phyloP scores from a whole-genome alignment of 2,797 vertebrate species.

The Melanogrammus aeglefinus region DNA sequence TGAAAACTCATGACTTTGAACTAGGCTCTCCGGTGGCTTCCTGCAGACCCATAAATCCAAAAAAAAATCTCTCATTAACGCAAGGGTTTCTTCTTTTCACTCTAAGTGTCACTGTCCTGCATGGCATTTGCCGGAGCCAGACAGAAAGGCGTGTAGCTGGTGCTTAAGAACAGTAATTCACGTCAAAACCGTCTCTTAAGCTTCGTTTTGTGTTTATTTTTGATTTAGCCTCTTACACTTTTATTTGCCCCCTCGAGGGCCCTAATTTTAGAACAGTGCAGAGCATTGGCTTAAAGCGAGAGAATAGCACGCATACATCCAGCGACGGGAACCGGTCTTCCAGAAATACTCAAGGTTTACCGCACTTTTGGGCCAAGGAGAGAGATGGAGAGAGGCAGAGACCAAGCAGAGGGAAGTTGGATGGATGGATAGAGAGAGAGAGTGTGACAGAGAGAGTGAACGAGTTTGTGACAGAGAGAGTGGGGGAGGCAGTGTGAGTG shows the following conservation, averaged over 20 bases:
- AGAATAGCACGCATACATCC: slow-evolving; percentile 39
- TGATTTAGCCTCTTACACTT: slow-evolving; percentile 57
- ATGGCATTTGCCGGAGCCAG: slow-evolving; percentile 27
- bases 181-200: slow-evolving; percentile 37
- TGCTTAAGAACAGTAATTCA: slow-evolving; percentile 37
- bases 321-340: slow-evolving; percentile 52
- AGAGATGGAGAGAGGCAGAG: background rate
- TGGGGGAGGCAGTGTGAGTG: background rate
- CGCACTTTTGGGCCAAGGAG: slow-evolving; percentile 36
- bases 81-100: background rate
- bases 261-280: slow-evolving; percentile 55
- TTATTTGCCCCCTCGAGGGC: slow-evolving; percentile 55
- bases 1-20: slow-evolving; percentile 16
- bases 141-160: slow-evolving; percentile 44
- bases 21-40: slow-evolving; percentile 12
- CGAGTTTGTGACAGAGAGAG: background rate
- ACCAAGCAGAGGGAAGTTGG: slow-evolving; percentile 2
- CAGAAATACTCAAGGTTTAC: slow-evolving; percentile 59
- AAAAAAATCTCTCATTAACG: slow-evolving; percentile 24
- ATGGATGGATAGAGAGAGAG: slow-evolving; percentile 2
- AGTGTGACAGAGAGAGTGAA: background rate
- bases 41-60: slow-evolving; percentile 20
- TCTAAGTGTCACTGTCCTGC: slow-evolving; percentile 29
- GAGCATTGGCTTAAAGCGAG: slow-evolving; percentile 27
- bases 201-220: slow-evolving; percentile 54